A percentile compares a stretch with the other conserved stretches of the same genome.
These are phyloP conservation scores for Hartigia nigra DNA, from an alignment of 2,888 invertebrate genomes.

Conservation along the genomic window DNA sequence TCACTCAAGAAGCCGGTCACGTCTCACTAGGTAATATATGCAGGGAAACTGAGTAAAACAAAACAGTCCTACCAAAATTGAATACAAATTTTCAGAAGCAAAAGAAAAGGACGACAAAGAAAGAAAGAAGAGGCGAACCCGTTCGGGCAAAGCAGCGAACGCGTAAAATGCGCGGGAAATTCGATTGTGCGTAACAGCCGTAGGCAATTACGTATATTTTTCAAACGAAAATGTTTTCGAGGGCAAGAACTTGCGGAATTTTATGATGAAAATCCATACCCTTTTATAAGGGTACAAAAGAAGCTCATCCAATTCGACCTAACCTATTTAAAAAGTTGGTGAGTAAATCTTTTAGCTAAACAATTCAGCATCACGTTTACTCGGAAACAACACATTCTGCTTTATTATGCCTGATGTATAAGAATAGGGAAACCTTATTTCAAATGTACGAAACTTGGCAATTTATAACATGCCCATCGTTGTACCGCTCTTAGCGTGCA, in stretches of 20 bases:
- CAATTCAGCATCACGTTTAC: conserved; percentile 1
- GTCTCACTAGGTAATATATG: conserved; percentile 48
- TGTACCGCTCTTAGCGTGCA: background rate
- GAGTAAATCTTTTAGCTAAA: conserved; percentile 6
- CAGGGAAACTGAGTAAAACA: conserved; percentile 47
- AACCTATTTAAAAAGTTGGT: background rate
- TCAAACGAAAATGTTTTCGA: background rate
- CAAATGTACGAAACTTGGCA: background rate
- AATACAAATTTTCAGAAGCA: conserved; percentile 49
- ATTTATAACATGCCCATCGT: background rate
- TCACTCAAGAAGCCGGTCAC: conserved; percentile 42
- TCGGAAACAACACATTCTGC: background rate
- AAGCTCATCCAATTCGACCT: background rate
- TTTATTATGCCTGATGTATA: background rate
- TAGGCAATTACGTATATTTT: background rate
- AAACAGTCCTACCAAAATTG: conserved; percentile 53
- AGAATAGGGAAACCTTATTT: background rate
- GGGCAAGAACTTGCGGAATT: background rate
- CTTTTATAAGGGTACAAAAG: background rate
- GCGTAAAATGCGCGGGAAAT: background rate
- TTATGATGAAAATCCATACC: background rate
- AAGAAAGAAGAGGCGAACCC: background rate
- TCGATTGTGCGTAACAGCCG: background rate
- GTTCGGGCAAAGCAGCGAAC: background rate
- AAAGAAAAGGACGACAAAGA: background rate